Conservation (phyloP, 2,113 vertebrate genomes). For the Pyrgilauda ruficollis region DNA sequence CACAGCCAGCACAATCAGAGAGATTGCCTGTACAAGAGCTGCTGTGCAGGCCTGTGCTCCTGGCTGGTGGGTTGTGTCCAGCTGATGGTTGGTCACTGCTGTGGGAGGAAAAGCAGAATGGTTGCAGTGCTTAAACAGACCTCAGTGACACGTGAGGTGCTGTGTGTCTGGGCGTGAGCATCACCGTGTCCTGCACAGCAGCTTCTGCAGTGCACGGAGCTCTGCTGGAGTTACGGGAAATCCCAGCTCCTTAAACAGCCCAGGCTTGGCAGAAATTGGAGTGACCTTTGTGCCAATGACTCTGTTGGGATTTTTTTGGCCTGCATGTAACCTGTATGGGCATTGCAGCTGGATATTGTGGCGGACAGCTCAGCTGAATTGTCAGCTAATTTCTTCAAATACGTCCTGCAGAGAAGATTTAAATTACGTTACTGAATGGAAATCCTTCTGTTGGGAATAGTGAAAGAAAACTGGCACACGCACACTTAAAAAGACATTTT, state of each 20-base stretch:
- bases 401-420: not conserved
- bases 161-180: not conserved
- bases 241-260: not conserved
- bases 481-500: not conserved
- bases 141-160: not conserved
- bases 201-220: accelerated
- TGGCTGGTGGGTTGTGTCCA: not conserved
- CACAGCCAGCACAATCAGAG: not conserved
- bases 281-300: not conserved
- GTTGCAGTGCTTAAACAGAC: accelerated
- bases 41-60: not conserved
- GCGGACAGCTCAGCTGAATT: not conserved
- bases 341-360: not conserved
- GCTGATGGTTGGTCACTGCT: not conserved
- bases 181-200: not conserved
- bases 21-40: not conserved
- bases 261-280: not conserved
- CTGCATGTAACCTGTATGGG: not conserved
- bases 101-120: not conserved
- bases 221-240: not conserved
- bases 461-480: not conserved
- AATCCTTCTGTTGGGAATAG: not conserved
- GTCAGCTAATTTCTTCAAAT: not conserved
- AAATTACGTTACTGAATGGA: not conserved
- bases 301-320: not conserved